Base-by-base conservation (phyloP, 1,140 invertebrate species). In the Thaumatotibia leucotreta region DNA sequence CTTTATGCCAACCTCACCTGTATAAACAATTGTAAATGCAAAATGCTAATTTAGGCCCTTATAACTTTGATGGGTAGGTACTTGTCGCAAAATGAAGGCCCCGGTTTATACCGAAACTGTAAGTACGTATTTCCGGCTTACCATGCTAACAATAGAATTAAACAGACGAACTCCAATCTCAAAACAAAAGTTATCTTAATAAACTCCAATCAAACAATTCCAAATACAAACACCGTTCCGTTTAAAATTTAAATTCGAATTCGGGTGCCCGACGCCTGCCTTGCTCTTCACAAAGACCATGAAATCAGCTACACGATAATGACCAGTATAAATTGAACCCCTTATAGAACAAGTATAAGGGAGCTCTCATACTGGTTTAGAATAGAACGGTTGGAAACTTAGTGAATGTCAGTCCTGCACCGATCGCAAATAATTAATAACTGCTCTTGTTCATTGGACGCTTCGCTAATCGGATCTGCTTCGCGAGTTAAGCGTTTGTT, bases 121-220 rank as follows among this genome's bases (percentile, higher is more conserved):
- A 45, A 45, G 8, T 45, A 20, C 39, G 4, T 39, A 3, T 9
- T 20, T 45, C 17, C 39, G n/a, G 17, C 39, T 20, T 20, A 6
- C 14, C 39, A 5, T 45, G 8, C 39, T 20, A 45, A 45, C 39
- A 45, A 45, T 45, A 45, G 39, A 45, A 45, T 45, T 45, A 45
- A 45, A 45, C 39, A 45, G 39, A 45, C 39, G 39, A 45, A 45
- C 39, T 45, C 39, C 39, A 45, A 45, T 45, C 17, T 45, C 39
- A 45, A 45, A 45, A 45, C 39, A 45, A 45, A 45, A 45, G 39
- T 45, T 45, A 45, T 45, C 39, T 45, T 45, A 45, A 45, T 45
- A 45, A 45, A 45, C 5, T 45, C 17, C 39, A 45, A 45, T 45
- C 39, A 45, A 45, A 45, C 39, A 45, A 45, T 45, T 20, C 14